These are phyloP conservation scores for Hirundichthys speculiger DNA, from an alignment of 2,113 vertebrate species.

Conservation along the genomic window DNA sequence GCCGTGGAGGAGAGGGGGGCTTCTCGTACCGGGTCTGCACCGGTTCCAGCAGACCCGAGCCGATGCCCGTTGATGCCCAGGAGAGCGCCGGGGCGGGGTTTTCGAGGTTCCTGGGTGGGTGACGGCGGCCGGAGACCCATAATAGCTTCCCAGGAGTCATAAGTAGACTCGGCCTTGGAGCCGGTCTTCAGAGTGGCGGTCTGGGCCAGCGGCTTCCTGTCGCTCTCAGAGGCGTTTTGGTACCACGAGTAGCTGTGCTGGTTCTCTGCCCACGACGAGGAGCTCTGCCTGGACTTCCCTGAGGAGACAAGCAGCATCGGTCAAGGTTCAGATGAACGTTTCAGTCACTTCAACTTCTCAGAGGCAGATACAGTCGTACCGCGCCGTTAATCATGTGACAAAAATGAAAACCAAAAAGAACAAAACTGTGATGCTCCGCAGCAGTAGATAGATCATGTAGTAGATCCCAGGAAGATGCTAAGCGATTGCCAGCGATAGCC, in stretches of 20 bases:
- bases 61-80: constrained; percentile 56
- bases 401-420: too few relatives aligned
- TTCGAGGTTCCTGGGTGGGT: constrained; percentile 77
- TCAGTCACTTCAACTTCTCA: too few relatives aligned
- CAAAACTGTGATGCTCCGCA: too few relatives aligned
- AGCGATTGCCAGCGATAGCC: too few relatives aligned
- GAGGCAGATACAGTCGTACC: too few relatives aligned
- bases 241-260: constrained; percentile 88
- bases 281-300: constrained; percentile 73
- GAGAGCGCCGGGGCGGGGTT: constrained; percentile 77
- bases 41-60: constrained; percentile 68
- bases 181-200: constrained; percentile 83
- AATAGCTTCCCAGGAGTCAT: constrained; percentile 88
- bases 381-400: too few relatives aligned
- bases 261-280: constrained; percentile 30
- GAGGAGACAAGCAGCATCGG: neutral
- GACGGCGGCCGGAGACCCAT: constrained; percentile 81
- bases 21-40: constrained; percentile 31
- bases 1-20: constrained; percentile 44
- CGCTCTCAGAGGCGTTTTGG: constrained; percentile 86
- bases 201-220: constrained; percentile 83
- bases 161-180: constrained; percentile 80
- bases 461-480: too few relatives aligned
- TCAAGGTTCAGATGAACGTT: neutral
- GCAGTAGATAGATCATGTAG: too few relatives aligned